Base-by-base conservation (phyloP, 1,140 invertebrate genomes). In the Pinna nobilis region DNA sequence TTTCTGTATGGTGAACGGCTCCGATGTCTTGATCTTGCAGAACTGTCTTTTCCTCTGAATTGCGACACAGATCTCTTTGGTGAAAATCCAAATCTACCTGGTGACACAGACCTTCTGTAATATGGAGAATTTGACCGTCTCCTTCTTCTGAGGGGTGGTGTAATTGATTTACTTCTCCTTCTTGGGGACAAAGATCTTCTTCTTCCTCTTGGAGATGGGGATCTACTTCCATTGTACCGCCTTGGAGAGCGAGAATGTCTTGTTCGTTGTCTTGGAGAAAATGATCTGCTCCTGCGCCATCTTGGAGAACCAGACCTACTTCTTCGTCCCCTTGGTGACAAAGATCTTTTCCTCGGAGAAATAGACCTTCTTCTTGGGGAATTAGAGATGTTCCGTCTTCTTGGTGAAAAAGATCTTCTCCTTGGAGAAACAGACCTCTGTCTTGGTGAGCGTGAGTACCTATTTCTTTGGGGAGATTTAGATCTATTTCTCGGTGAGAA, bases 41-140 rank as follows among this genome's bases (percentile, higher is more conserved):
- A n/a, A n/a, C n/a, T n/a, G 35, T 37, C 59, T 44, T 63, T 18
- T 23, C 33, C 39, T 33, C 35, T 44, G 59, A 63, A 23, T 44
- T 44, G 39, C 39, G 9, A 44, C n/a, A 37, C 32, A 18, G 7
- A 59, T 41, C 20, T 32, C 28, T 41, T 47, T 23, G 55, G 41
- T 50, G 68, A 59, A 51, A 47, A 70, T 37, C 59, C 51, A 33
- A 32, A 28, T n/a, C 69, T 53, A 9, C 33, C 35, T 51, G 69
- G 69, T 39, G 69, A 61, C n/a, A 61, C 60, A 18, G 67, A 70
- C 57, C 66, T 69, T n/a, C n/a, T n/a, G n/a, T n/a, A n/a, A n/a
- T n/a, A n/a, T n/a, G n/a, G n/a, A n/a, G n/a, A n/a, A n/a, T n/a
- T n/a, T 32, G 55, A 63, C 33, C 60, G 25, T 23, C 60, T 71